Evolutionary conservation across 2,113 vertebrate species (phyloP).

Genomic region (Upupa epops): DNA sequence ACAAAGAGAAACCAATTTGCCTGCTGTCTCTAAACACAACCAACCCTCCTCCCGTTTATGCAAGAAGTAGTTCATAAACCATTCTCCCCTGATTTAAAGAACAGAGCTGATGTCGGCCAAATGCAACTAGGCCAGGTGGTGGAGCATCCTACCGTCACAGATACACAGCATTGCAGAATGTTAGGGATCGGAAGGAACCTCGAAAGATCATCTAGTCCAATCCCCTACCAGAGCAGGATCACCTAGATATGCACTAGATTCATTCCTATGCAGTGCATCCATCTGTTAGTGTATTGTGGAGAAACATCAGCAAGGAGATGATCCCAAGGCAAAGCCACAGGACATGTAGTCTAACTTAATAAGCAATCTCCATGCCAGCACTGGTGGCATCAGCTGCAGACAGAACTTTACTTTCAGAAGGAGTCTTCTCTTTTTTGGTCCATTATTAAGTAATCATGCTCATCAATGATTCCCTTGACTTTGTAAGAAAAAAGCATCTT

Average conservation of each 20-base stretch:
- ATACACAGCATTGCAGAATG: no score
- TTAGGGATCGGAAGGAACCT: no score
- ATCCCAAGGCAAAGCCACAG: background rate
- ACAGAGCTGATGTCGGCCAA: background rate
- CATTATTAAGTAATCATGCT: background rate
- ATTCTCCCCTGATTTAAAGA: background rate
- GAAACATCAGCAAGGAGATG: background rate
- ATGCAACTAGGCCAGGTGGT: background rate
- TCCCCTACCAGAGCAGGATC: no score
- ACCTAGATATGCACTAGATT: no score
- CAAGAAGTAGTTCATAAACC: background rate
- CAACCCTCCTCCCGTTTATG: background rate
- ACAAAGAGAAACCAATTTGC: conserved; percentile 38
- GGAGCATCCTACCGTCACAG: background rate
- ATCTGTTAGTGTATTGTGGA: background rate
- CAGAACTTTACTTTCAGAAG: background rate
- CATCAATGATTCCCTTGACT: conserved; percentile 14
- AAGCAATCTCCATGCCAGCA: background rate
- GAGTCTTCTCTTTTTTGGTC: background rate
- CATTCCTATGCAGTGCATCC: background rate
- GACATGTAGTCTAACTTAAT: background rate
- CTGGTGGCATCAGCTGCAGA: background rate
- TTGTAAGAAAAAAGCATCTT: conserved; percentile 5
- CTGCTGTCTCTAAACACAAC: conserved; percentile 14
- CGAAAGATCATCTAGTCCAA: no score